Base-by-base conservation (phyloP, 2,113 vertebrate genomes). In the Pomatorhinus ruficollis region DNA sequence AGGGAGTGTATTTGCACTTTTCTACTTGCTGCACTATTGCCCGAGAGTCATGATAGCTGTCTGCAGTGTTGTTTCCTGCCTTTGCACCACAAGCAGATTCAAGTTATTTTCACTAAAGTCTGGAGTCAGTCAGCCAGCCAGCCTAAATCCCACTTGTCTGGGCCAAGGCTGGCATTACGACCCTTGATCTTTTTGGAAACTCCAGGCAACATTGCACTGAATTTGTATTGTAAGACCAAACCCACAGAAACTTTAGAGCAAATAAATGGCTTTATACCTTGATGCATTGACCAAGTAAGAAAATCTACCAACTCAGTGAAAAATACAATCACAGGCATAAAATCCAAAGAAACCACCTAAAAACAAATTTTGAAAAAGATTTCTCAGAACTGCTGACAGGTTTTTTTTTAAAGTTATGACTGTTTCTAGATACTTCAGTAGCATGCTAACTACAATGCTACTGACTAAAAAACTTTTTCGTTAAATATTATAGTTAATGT, bases 1-100 rank as follows among this genome's bases (percentile, higher is more conserved):
- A 54, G 12, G 35, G 44, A 66, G 22, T 9, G 18, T 18, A 74
- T 57, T 42, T 54, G 37, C n/a, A 35, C 17, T 78, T 24, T 82
- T 39, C 57, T 31, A 45, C 35, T 71, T 50, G 70, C 63, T 53
- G 24, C 35, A 37, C 54, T 44, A 57, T 1, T 0, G 3, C 35
- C 40, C 0, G 0, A 7, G 0, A 79, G 54, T 21, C 87, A 54
- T 3, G 33, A 31, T 10, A 68, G 19, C 27, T 49, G 59, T 42
- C 69, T 70, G 42, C 44, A 81, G 27, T 10, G 39, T 9, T 0
- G 4, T n/a, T 84, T 81, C 72, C 89, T 74, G 61, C 42, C 80
- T 86, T 45, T 80, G 90, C 23, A 42, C 33, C 30, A 77, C 60
- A 87, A 59, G 57, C 53, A 95, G 65, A 93, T 95, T 70, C 37